Percentiles rank a stretch among this genome's conserved stretches.
phyloP scores from a whole-genome alignment of 1,140 invertebrate species.

The Orius insidiosus region DNA sequence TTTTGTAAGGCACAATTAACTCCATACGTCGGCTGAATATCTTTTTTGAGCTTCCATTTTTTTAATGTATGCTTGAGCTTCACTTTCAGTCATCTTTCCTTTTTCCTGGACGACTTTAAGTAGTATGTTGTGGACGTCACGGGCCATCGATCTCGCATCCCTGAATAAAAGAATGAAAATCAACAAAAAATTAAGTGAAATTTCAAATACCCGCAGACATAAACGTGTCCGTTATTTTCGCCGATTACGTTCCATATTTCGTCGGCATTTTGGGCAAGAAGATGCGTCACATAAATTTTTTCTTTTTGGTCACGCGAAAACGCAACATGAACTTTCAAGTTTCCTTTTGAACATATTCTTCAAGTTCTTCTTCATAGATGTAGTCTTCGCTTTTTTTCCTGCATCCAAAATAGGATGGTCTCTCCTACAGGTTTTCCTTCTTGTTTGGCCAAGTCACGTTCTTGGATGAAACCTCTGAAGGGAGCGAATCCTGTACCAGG shows the following conservation, averaged over 20 bases:
- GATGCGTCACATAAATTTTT: constrained; percentile 91
- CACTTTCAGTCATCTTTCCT: constrained; percentile 65
- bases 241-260: constrained; percentile 87
- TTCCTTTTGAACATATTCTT: constrained; percentile 62
- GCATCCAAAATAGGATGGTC: constrained; percentile 88
- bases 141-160: constrained; percentile 96
- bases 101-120: constrained; percentile 69
- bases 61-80: constrained; percentile 84
- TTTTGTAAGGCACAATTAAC: constrained; percentile 41
- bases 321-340: constrained; percentile 62
- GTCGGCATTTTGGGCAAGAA: constrained; percentile 72
- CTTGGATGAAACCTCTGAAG: constrained; percentile 95
- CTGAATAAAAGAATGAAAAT: no score
- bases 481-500: constrained; percentile 98
- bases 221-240: constrained; percentile 83
- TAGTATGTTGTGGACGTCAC: constrained; percentile 87
- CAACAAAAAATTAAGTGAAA: not conserved
- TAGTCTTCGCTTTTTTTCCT: constrained; percentile 81
- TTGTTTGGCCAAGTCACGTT: constrained; percentile 49
- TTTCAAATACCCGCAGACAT: constrained; percentile 87
- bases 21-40: constrained; percentile 98
- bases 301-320: constrained; percentile 85
- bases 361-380: constrained; percentile 85
- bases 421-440: constrained; percentile 78
- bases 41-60: constrained; percentile 95